Evolutionary conservation across 2,113 vertebrate genomes (phyloP).

Genomic region (Natator depressus): DNA sequence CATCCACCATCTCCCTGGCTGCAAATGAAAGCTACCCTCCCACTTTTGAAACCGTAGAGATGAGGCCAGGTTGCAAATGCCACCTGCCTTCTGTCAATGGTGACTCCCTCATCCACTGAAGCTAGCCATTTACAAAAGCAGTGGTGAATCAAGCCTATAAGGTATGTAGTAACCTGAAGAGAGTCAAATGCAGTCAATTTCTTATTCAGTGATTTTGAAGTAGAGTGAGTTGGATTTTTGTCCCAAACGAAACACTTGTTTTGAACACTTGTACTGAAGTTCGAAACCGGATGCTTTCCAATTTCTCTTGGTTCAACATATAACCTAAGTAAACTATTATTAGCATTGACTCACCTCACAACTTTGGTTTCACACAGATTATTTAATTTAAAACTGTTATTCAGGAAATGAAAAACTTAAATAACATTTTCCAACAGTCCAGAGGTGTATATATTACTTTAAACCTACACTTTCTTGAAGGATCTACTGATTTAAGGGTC

Average conservation of each 20-base stretch:
- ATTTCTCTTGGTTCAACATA: not conserved
- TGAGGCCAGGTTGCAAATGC: not conserved
- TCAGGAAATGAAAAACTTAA: constrained; percentile 29
- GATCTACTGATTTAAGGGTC: constrained; percentile 28
- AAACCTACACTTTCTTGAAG: constrained; percentile 25
- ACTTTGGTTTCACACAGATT: not conserved
- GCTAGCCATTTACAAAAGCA: not conserved
- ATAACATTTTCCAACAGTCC: constrained; percentile 6
- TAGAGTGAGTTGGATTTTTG: not conserved
- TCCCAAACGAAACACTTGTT: not conserved
- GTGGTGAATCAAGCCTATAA: not conserved
- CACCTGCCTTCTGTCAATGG: not conserved
- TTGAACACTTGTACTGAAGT: not conserved
- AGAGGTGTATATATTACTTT: constrained; percentile 7
- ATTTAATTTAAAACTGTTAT: not conserved
- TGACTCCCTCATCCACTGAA: not conserved
- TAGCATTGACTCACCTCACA: constrained; percentile 37
- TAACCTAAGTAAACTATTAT: constrained; percentile 23
- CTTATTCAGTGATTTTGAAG: not conserved
- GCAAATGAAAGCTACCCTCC: not conserved
- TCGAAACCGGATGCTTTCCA: not conserved
- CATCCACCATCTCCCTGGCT: not conserved
- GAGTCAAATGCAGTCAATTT: not conserved
- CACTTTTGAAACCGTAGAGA: not conserved
- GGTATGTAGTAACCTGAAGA: not conserved